Evolutionary conservation across 2,113 vertebrate genomes (phyloP).

Genomic region (Lethenteron reissneri): DNA sequence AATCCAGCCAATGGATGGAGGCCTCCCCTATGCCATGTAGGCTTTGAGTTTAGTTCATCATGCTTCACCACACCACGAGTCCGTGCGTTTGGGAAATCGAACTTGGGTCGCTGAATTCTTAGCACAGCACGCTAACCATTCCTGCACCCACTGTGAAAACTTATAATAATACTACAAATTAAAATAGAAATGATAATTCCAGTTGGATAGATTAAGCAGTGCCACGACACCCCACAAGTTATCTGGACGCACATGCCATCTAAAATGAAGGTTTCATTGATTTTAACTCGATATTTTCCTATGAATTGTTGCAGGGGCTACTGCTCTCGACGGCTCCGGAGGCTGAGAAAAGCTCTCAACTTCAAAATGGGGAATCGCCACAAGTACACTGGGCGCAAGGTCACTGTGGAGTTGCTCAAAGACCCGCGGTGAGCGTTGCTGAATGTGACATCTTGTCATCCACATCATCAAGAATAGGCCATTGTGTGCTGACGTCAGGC

Average conservation of each 20-base stretch:
- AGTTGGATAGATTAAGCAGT: background rate
- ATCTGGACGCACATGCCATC: background rate
- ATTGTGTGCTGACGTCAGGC: background rate
- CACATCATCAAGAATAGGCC: too few relatives aligned
- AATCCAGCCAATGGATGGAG: too few relatives aligned
- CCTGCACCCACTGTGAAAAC: background rate
- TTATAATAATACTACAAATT: background rate
- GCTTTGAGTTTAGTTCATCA: too few relatives aligned
- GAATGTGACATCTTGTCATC: background rate
- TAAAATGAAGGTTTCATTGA: background rate
- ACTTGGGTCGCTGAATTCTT: too few relatives aligned
- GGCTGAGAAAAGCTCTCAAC: constrained; percentile 75
- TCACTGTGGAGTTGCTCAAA: constrained; percentile 66
- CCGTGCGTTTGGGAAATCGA: too few relatives aligned
- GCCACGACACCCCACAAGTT: background rate
- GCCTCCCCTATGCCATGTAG: too few relatives aligned
- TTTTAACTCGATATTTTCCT: background rate
- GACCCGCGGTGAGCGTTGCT: constrained; percentile 48
- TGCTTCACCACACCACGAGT: too few relatives aligned
- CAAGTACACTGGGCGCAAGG: constrained; percentile 83
- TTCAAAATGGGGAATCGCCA: constrained; percentile 95
- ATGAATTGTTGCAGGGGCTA: constrained; percentile 43
- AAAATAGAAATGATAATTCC: background rate
- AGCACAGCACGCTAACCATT: too few relatives aligned
- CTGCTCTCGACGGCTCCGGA: constrained; percentile 65